Conservation (phyloP, 92 coral and sea anemone genomes). For the Heliopora coerulea region DNA sequence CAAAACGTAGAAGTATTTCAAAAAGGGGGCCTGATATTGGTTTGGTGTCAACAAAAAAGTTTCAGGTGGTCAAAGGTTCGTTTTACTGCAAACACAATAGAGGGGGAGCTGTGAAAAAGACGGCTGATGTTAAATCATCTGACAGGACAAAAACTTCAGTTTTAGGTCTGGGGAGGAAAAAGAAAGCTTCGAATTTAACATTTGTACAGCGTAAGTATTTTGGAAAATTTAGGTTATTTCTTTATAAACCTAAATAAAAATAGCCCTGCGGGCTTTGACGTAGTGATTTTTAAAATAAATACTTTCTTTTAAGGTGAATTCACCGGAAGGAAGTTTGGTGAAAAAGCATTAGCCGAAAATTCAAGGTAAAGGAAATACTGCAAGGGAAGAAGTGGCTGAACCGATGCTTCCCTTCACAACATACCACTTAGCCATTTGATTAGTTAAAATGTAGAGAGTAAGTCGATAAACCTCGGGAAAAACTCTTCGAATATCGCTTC, state of each 20-base stretch:
- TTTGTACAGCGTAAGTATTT: slow-evolving; percentile 72
- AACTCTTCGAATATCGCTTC: too few relatives aligned
- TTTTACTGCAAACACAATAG: not conserved
- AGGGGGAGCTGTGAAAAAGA: not conserved
- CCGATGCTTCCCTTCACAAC: too few relatives aligned
- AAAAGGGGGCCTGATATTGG: slow-evolving; percentile 19
- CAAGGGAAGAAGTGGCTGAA: too few relatives aligned
- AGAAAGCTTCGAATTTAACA: slow-evolving; percentile 65
- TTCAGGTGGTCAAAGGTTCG: not conserved
- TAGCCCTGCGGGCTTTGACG: too few relatives aligned
- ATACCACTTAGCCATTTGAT: too few relatives aligned
- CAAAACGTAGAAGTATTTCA: slow-evolving; percentile 15
- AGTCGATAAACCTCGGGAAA: too few relatives aligned
- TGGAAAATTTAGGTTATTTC: not conserved
- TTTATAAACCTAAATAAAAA: too few relatives aligned
- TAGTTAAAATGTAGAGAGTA: too few relatives aligned
- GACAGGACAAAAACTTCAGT: not conserved
- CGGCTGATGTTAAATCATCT: not conserved
- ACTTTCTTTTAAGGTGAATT: not conserved
- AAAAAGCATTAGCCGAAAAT: not conserved
- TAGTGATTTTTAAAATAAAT: not conserved
- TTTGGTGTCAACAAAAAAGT: not conserved
- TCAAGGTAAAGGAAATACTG: not conserved
- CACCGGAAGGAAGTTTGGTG: not conserved
- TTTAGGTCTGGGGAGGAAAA: slow-evolving; percentile 36